Evolutionary conservation across 2,113 vertebrate species (phyloP), one percentile per base, ranked within the genome.

Genomic region (Amphiprion ocellaris): DNA sequence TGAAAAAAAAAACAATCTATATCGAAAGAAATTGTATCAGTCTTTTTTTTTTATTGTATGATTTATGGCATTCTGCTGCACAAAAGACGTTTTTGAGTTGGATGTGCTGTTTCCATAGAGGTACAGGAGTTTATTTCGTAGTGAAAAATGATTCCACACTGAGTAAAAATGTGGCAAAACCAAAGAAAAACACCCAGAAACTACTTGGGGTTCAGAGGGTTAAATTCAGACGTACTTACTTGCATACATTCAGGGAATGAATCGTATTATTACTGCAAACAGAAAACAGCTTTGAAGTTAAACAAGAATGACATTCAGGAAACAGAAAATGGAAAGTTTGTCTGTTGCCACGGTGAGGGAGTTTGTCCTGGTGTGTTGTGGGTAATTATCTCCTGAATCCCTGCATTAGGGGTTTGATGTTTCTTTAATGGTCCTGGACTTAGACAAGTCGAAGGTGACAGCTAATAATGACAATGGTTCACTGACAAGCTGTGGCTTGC

Each of bases 361-460:
- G 21, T 63, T n/a, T n/a, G 16, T 8, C 65, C 55, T 50, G 46
- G 24, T 81, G 71, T 78, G 82, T 82, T 89, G 55, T 61, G 75
- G 67, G 66, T 86, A 76, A 83, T 89, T 79, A 50, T 65, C 56
- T 5, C 44, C 64, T 41, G 49, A 53, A 16, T 70, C 26, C 56
- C 70, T 49, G 10, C 59, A 50, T 46, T 47, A 33, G 15, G 26
- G 23, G 3, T 46, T 28, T 21, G 58, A 15, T 74, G 75, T 81
- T 76, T 15, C 71, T 59, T 60, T 50, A 44, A 72, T 14, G 17
- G 59, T 12, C 19, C 44, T 17, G 41, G 26, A 59, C 50, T 49
- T 17, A 82, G 78, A 72, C 16, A 2, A 30, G 53, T 37, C 24
- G 44, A 68, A 24, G 41, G 44, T 33, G 41, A 63, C 23, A 10